Conservation (phyloP, 2,113 vertebrate species). For the Takifugu flavidus region DNA sequence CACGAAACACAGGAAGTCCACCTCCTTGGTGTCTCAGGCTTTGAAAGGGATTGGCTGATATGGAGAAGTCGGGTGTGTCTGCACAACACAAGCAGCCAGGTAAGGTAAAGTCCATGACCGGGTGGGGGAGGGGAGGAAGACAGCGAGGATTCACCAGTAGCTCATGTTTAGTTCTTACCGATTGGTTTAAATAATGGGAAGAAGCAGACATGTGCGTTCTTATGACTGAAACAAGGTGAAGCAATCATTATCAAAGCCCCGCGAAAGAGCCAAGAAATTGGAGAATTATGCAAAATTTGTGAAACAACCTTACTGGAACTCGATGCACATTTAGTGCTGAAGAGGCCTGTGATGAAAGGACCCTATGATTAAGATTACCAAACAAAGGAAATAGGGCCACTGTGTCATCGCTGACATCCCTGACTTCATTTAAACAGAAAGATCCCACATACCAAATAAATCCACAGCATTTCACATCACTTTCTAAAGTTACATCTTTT, state of each 20-base stretch:
- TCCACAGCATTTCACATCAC: neutral
- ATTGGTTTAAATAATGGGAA: constrained; percentile 10
- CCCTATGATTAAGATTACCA: neutral
- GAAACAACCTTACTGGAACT: neutral
- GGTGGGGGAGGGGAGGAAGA: constrained; percentile 49
- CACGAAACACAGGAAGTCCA: constrained; percentile 71
- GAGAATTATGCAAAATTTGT: constrained; percentile 26
- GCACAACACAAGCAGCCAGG: constrained; percentile 54
- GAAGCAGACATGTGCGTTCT: constrained; percentile 11
- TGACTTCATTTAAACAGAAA: neutral
- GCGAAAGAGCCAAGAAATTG: neutral
- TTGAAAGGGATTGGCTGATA: constrained; percentile 64
- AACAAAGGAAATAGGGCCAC: neutral
- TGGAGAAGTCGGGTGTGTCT: constrained; percentile 69
- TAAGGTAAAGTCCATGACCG: constrained; percentile 53
- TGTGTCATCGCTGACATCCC: neutral
- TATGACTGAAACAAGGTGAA: constrained; percentile 11
- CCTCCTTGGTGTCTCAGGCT: constrained; percentile 49
- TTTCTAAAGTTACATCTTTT: neutral
- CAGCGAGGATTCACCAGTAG: constrained; percentile 8
- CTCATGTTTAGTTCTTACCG: constrained; percentile 13
- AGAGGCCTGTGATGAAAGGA: neutral
- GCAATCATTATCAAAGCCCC: constrained; percentile 18
- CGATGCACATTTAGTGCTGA: constrained; percentile 3
- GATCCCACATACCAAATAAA: neutral